phyloP scores from a whole-genome alignment of 2,113 vertebrate genomes.

The Onychorhynchus coronatus region DNA sequence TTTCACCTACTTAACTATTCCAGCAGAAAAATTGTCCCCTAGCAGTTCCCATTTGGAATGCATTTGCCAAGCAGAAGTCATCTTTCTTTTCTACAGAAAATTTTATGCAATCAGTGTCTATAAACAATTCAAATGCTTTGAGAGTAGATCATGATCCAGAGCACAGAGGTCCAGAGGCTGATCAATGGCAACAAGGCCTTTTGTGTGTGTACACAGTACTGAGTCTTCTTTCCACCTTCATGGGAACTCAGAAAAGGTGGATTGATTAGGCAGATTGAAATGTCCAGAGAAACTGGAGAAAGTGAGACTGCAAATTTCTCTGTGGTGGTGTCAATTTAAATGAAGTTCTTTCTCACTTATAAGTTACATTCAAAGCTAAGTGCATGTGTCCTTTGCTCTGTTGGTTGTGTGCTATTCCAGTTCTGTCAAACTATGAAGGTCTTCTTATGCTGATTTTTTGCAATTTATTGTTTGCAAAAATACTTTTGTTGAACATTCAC shows the following conservation, averaged over 20 bases:
- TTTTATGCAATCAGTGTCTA: background rate
- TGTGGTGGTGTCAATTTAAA: background rate
- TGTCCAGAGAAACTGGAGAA: background rate
- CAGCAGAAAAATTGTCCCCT: background rate
- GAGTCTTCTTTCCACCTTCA: background rate
- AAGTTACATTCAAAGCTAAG: background rate
- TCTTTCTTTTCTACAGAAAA: background rate
- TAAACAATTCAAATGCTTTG: background rate
- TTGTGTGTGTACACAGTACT: background rate
- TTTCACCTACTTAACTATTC: background rate
- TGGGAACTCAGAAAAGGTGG: background rate
- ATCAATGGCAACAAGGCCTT: background rate
- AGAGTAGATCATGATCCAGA: background rate
- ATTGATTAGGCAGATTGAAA: background rate
- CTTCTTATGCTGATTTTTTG: background rate
- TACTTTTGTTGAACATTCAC: background rate
- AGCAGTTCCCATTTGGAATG: background rate
- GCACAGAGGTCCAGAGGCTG: background rate
- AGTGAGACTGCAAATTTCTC: background rate
- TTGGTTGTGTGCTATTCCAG: background rate
- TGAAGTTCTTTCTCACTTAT: background rate
- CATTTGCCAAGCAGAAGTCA: background rate
- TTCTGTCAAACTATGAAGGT: background rate
- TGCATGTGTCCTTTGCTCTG: background rate
- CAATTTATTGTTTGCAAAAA: background rate